These are phyloP conservation scores for Drepanosiphum platanoidis DNA, from an alignment of 2,888 invertebrate genomes.

Conservation along the genomic window DNA sequence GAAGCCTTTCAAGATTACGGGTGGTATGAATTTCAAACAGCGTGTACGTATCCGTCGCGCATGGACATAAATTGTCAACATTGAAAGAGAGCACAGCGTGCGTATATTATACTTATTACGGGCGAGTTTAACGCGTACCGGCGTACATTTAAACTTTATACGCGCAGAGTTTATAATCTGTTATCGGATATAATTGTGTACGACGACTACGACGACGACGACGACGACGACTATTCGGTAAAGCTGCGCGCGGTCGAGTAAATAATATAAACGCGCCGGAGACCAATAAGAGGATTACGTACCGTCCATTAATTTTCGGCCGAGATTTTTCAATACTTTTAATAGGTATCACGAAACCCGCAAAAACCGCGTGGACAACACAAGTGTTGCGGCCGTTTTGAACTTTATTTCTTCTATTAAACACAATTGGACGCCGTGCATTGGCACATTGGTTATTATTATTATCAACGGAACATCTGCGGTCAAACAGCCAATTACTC, in stretches of 20 bases:
- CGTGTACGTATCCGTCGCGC: not conserved
- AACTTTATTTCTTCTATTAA: slow-evolving; percentile 13
- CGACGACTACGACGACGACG: not conserved
- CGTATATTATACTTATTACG: not conserved
- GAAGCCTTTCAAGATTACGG: not conserved
- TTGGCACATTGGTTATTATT: slow-evolving; percentile 15
- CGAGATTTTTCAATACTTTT: slow-evolving; percentile 1
- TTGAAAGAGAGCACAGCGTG: not conserved
- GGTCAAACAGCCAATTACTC: slow-evolving; percentile 59
- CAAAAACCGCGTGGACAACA: slow-evolving; percentile 22
- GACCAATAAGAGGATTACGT: not conserved
- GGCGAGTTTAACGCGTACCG: not conserved
- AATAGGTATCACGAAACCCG: not conserved
- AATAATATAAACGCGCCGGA: not conserved
- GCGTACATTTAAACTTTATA: not conserved
- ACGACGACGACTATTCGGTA: not conserved
- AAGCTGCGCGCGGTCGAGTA: not conserved
- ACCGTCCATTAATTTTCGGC: not conserved
- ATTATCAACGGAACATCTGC: slow-evolving; percentile 58
- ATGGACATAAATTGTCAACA: not conserved
- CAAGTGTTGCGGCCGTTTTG: slow-evolving; percentile 39
- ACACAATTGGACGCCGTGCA: slow-evolving; percentile 20
- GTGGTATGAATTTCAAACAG: not conserved
- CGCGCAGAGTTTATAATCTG: not conserved
- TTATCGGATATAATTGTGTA: not conserved